Conservation (phyloP, 2,113 vertebrate species). For the Charina bottae region DNA sequence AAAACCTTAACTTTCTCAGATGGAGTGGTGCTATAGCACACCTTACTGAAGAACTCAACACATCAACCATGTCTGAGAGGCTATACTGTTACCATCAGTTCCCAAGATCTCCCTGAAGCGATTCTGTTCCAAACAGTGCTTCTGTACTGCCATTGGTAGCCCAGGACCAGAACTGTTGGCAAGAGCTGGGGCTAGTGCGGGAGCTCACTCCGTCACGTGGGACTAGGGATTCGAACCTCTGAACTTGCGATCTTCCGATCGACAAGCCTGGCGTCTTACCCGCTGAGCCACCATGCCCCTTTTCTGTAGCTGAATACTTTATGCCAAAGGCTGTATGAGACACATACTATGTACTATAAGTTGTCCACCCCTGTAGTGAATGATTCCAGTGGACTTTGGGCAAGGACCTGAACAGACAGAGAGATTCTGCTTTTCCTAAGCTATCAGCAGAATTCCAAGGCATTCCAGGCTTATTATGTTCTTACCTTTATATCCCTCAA, state of each 20-base stretch:
- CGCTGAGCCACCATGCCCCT: too few relatives aligned
- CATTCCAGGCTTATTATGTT: not conserved
- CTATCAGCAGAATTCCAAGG: not conserved
- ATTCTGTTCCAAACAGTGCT: not conserved
- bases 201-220: too few relatives aligned
- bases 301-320: too few relatives aligned
- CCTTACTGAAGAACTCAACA: not conserved
- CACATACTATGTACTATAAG: not conserved
- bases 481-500: too few relatives aligned
- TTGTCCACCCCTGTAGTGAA: not conserved
- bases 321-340: not conserved
- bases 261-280: too few relatives aligned
- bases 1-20: not conserved
- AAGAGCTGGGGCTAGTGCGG: too few relatives aligned
- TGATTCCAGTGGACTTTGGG: constrained; percentile 5
- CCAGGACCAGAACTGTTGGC: not conserved
- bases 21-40: not conserved
- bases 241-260: too few relatives aligned
- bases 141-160: not conserved
- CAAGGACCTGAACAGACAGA: not conserved
- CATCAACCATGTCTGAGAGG: not conserved
- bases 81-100: not conserved
- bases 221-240: too few relatives aligned
- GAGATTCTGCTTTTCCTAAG: not conserved
- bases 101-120: not conserved